Conservation (phyloP, 2,113 vertebrate species). For the Albula goreensis region DNA sequence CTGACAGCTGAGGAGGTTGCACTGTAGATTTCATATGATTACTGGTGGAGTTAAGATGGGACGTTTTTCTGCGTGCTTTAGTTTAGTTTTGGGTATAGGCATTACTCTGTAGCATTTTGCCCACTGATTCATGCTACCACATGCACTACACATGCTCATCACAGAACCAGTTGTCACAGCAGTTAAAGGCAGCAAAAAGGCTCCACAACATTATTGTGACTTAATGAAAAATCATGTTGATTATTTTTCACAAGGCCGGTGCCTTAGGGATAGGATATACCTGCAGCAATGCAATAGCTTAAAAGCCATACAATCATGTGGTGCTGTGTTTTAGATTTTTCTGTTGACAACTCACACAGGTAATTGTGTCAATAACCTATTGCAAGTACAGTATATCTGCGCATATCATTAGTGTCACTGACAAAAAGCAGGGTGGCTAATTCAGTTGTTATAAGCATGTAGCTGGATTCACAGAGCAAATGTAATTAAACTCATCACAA, state of each 20-base stretch:
- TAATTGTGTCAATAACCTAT: not conserved
- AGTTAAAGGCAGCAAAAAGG: not conserved
- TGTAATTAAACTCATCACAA: conserved; percentile 4
- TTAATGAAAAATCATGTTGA: not conserved
- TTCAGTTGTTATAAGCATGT: conserved; percentile 4
- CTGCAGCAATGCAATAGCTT: not conserved
- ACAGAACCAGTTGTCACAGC: not conserved
- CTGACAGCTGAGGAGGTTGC: not conserved
- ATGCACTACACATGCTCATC: not conserved
- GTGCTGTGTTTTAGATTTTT: not conserved
- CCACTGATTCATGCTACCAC: not conserved
- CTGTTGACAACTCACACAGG: not conserved
- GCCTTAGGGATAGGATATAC: not conserved
- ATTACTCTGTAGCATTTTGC: not conserved
- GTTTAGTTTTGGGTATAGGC: not conserved
- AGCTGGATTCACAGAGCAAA: not conserved
- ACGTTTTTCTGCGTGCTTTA: too few relatives aligned
- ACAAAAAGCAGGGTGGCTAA: conserved; percentile 7
- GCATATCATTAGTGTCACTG: not conserved
- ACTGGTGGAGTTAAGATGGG: too few relatives aligned
- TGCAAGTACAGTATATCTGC: not conserved
- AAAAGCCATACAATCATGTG: not conserved
- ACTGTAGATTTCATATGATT: too few relatives aligned
- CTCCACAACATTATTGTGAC: not conserved
- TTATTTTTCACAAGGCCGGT: not conserved